These are phyloP conservation scores for Marisa cornuarietis DNA, from an alignment of 1,140 invertebrate genomes.

Conservation along the genomic window DNA sequence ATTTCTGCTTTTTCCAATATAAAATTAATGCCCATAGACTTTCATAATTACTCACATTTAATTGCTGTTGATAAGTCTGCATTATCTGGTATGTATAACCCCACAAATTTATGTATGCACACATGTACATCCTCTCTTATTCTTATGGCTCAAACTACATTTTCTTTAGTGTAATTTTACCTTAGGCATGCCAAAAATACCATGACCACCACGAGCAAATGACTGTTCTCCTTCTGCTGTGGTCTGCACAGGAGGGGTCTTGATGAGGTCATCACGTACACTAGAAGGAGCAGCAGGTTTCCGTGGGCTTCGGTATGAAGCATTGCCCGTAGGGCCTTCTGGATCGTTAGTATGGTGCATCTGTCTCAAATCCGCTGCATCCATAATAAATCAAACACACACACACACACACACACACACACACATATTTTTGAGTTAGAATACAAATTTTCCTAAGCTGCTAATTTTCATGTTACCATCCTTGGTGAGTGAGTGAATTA, in stretches of 20 bases:
- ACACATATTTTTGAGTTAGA: not conserved
- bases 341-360: constrained; percentile 31
- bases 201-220: constrained; percentile 64
- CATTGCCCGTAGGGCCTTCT: not conserved
- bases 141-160: no score
- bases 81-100: no score
- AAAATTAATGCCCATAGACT: not conserved
- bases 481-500: no score
- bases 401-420: no score
- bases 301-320: not conserved
- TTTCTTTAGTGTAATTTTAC: constrained; percentile 31
- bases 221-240: constrained; percentile 51
- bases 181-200: constrained; percentile 65
- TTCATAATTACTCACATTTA: not conserved
- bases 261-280: constrained; percentile 47
- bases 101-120: not conserved
- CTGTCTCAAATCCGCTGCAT: constrained; percentile 50
- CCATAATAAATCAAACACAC: not conserved
- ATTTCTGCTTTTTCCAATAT: not conserved
- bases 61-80: no score
- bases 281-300: constrained; percentile 12
- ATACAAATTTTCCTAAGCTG: not conserved
- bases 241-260: constrained; percentile 45
- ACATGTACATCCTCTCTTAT: not conserved
- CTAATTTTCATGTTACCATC: no score